Percentiles rank a stretch among this genome's conserved stretches.
Evolutionary conservation across 2,113 vertebrate species (phyloP).

Genomic region (Lepus europaeus): DNA sequence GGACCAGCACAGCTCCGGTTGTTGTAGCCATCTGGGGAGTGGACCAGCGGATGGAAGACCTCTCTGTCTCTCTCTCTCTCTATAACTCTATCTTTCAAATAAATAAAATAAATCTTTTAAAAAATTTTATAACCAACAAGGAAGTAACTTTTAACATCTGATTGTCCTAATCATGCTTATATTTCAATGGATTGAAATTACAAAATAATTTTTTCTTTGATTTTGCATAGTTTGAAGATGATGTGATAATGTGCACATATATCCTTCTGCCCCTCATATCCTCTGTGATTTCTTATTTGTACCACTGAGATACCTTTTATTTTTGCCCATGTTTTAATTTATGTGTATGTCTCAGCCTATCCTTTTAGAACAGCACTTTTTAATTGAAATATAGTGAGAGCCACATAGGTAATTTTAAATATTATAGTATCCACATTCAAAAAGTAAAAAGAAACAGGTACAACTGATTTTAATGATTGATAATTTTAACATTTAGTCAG

Average conservation of each 20-base stretch:
- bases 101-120: too few relatives aligned
- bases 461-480: neutral
- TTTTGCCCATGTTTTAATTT: conserved; percentile 34
- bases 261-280: neutral
- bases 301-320: neutral
- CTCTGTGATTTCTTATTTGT: conserved; percentile 5
- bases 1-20: too few relatives aligned
- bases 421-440: neutral
- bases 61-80: too few relatives aligned
- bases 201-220: conserved; percentile 37
- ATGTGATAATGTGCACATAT: neutral
- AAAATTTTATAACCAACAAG: neutral
- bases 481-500: neutral
- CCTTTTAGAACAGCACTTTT: neutral
- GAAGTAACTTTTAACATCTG: neutral
- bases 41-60: too few relatives aligned
- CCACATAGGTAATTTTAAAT: neutral
- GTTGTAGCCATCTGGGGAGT: too few relatives aligned
- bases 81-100: too few relatives aligned
- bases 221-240: conserved; percentile 35
- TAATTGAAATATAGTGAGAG: conserved; percentile 4
- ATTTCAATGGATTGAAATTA: conserved; percentile 11
- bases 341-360: neutral
- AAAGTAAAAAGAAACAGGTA: neutral
- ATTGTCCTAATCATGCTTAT: neutral